phyloP scores from a whole-genome alignment of 2,888 invertebrate species.

The Drosophila austrosaltans region DNA sequence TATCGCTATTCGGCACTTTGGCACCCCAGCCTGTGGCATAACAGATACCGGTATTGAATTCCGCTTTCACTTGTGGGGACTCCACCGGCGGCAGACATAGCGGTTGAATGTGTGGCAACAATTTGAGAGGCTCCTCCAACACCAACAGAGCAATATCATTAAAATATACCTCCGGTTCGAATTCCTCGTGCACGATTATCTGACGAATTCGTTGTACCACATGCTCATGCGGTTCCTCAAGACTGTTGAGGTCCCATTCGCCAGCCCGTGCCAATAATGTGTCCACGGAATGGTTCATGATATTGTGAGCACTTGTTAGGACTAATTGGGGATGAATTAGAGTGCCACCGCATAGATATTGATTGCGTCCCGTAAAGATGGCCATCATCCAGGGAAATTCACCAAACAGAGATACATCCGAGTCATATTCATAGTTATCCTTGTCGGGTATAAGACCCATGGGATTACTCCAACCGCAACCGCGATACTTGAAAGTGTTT shows the following conservation, averaged over 20 bases:
- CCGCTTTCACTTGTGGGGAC: slow-evolving; percentile 52
- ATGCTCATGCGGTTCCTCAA: slow-evolving; percentile 87
- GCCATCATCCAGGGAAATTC: slow-evolving; percentile 95
- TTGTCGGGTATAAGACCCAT: slow-evolving; percentile 89
- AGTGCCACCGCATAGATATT: slow-evolving; percentile 92
- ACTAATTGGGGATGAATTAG: slow-evolving; percentile 90
- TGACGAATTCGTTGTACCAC: slow-evolving; percentile 87
- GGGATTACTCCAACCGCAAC: slow-evolving; percentile 89
- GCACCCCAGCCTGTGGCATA: slow-evolving; percentile 78
- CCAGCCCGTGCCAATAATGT: slow-evolving; percentile 86
- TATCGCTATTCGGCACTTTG: slow-evolving; percentile 80
- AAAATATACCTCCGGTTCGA: slow-evolving; percentile 86
- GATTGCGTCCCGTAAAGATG: slow-evolving; percentile 74
- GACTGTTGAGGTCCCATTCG: slow-evolving; percentile 91
- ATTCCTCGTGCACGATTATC: slow-evolving; percentile 83
- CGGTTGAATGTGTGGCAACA: slow-evolving; percentile 88
- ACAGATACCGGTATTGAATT: slow-evolving; percentile 79
- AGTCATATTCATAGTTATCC: slow-evolving; percentile 83
- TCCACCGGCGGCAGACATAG: slow-evolving; percentile 86
- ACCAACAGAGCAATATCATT: slow-evolving; percentile 90
- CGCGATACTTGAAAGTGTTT: slow-evolving; percentile 46
- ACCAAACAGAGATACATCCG: slow-evolving; percentile 88
- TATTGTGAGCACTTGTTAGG: slow-evolving; percentile 91
- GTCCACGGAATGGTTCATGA: slow-evolving; percentile 57
- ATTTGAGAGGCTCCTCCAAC: slow-evolving; percentile 85